These are phyloP conservation scores for Heliconius cydno DNA, from an alignment of 2,888 invertebrate genomes.

Conservation along the genomic window DNA sequence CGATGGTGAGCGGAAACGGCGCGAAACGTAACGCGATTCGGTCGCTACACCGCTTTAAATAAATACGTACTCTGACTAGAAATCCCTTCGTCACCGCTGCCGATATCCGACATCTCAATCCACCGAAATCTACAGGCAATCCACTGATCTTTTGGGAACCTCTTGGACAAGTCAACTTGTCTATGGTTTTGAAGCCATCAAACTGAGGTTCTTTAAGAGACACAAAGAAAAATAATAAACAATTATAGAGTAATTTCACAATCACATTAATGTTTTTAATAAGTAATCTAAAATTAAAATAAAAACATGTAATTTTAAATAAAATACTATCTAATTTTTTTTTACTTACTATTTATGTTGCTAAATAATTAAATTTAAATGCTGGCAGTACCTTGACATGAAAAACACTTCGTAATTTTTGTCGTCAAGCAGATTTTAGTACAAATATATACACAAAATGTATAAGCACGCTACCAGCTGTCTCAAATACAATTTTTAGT, in stretches of 20 bases:
- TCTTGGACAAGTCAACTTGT: constrained; percentile 68
- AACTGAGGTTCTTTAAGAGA: constrained; percentile 62
- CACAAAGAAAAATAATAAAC: constrained; percentile 34
- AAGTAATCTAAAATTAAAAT: background rate
- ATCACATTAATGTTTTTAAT: background rate
- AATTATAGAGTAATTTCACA: constrained; percentile 11
- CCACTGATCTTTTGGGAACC: constrained; percentile 78
- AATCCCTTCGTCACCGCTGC: constrained; percentile 91
- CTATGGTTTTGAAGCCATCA: constrained; percentile 75
- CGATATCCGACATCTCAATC: constrained; percentile 90
- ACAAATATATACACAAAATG: constrained; percentile 30
- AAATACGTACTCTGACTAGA: constrained; percentile 90
- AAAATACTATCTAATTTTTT: background rate
- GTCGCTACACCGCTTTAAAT: constrained; percentile 63
- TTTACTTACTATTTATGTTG: background rate
- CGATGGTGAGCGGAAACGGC: constrained; percentile 62
- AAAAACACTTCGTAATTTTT: constrained; percentile 52
- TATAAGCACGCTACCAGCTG: constrained; percentile 36
- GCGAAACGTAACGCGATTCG: constrained; percentile 55
- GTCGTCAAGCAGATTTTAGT: constrained; percentile 47
- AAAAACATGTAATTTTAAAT: background rate
- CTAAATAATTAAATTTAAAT: background rate
- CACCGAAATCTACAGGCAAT: constrained; percentile 80
- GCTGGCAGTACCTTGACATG: constrained; percentile 14
- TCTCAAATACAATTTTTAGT: constrained; percentile 22